A percentile compares a stretch with the other conserved stretches of the same genome.
phyloP scores from a whole-genome alignment of 35 echinoderm and acorn worm genomes.

The Apostichopus japonicus region DNA sequence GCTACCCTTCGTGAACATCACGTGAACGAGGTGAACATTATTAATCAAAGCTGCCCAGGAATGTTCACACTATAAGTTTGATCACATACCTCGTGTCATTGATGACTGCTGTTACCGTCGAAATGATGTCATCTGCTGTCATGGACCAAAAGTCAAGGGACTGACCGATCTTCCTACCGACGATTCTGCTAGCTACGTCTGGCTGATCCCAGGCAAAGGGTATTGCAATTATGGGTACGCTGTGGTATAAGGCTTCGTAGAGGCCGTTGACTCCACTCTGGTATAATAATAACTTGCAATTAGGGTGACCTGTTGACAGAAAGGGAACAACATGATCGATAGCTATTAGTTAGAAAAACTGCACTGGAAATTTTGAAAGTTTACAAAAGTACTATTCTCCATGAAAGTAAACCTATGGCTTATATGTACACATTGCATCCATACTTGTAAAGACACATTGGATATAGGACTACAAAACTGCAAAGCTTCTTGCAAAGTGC shows the following conservation, averaged over 20 bases:
- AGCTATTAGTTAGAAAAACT: too few relatives aligned
- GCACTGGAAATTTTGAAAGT: background rate
- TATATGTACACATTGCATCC: too few relatives aligned
- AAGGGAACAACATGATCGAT: background rate
- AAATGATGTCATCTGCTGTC: conserved; percentile 25
- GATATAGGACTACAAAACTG: too few relatives aligned
- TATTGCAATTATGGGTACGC: conserved; percentile 54
- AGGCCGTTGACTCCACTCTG: conserved; percentile 68
- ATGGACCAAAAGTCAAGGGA: conserved; percentile 47
- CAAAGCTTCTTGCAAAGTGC: too few relatives aligned
- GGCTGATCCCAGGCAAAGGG: conserved; percentile 62
- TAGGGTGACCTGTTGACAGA: conserved; percentile 54
- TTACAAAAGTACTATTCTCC: too few relatives aligned
- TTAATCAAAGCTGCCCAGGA: too few relatives aligned
- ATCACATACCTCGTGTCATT: conserved; percentile 47
- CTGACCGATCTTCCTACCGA: conserved; percentile 54
- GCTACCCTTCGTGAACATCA: too few relatives aligned
- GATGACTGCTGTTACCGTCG: background rate
- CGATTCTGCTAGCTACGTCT: conserved; percentile 56
- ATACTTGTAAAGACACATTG: too few relatives aligned
- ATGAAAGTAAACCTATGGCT: too few relatives aligned
- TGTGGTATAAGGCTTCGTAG: conserved; percentile 65
- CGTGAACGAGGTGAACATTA: too few relatives aligned
- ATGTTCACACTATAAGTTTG: too few relatives aligned
- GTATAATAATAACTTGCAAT: conserved; percentile 61